Percentiles rank a stretch among this genome's conserved stretches.
phyloP scores from a whole-genome alignment of 2,797 vertebrate species.

The Malurus leucopterus region DNA sequence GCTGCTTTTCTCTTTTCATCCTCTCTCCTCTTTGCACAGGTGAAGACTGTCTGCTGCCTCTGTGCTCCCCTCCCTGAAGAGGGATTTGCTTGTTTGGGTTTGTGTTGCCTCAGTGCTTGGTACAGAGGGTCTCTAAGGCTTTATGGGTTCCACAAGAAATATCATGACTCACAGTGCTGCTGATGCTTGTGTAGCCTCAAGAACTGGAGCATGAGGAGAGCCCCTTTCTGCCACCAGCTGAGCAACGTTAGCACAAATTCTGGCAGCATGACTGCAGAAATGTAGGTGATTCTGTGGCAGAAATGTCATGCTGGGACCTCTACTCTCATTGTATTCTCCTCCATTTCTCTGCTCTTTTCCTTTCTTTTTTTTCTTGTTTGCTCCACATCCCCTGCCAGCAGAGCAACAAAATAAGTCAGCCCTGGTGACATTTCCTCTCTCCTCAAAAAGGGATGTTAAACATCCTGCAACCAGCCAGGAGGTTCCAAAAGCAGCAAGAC shows the following conservation, averaged over 20 bases:
- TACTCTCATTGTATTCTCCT: not conserved
- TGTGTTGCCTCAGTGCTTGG: not conserved
- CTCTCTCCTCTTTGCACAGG: not conserved
- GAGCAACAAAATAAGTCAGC: not conserved
- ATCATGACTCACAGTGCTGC: not conserved
- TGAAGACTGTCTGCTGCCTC: rapidly evolving
- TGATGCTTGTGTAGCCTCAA: not conserved
- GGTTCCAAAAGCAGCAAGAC: not conserved
- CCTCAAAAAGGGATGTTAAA: not conserved
- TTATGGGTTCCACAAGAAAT: not conserved
- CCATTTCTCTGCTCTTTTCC: not conserved
- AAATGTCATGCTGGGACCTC: not conserved
- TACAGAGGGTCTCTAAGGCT: not conserved
- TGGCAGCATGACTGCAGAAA: not conserved
- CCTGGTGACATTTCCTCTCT: not conserved
- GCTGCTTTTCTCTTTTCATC: not conserved
- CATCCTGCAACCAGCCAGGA: not conserved
- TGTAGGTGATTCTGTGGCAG: not conserved
- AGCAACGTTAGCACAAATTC: rapidly evolving
- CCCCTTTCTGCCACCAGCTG: not conserved
- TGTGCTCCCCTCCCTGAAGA: not conserved
- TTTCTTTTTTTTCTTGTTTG: not conserved
- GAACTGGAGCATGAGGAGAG: not conserved
- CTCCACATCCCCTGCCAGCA: not conserved
- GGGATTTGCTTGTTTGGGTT: not conserved